These are phyloP conservation scores for Glyphotaelius pellucidus DNA, from an alignment of 2,888 invertebrate genomes.

Conservation along the genomic window DNA sequence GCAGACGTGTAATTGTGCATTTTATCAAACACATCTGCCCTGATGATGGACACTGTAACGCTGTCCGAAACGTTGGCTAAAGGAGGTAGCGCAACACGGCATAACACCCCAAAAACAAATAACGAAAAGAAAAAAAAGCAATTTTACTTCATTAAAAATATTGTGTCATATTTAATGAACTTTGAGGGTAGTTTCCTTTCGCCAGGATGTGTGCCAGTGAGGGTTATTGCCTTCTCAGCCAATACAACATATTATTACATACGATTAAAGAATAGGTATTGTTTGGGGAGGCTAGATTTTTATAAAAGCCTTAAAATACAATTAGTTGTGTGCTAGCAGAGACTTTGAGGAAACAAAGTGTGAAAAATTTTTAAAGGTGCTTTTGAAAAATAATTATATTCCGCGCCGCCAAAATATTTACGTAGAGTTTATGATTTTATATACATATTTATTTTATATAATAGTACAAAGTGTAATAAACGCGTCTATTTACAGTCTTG, in stretches of 20 bases:
- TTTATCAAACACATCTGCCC: too few relatives aligned
- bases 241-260: not conserved
- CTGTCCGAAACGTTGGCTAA: too few relatives aligned
- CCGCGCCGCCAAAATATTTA: conserved; percentile 17
- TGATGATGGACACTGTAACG: too few relatives aligned
- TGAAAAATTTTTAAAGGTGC: conserved; percentile 6
- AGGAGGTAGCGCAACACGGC: too few relatives aligned
- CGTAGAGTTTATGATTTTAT: not conserved
- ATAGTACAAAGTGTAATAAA: conserved; percentile 15
- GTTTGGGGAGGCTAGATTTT: not conserved
- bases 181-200: not conserved
- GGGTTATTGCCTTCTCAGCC: not conserved
- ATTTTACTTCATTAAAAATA: too few relatives aligned
- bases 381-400: conserved; percentile 12
- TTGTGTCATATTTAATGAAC: not conserved
- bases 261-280: not conserved
- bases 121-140: too few relatives aligned
- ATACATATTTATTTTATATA: not conserved
- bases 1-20: too few relatives aligned
- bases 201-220: not conserved
- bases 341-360: conserved; percentile 1
- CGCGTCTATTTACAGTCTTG: not conserved
- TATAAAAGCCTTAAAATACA: conserved; percentile 19
- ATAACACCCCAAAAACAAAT: too few relatives aligned
- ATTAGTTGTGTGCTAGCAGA: not conserved